Conservation (phyloP, 2,113 vertebrate species). For the Callocephalon fimbriatum region DNA sequence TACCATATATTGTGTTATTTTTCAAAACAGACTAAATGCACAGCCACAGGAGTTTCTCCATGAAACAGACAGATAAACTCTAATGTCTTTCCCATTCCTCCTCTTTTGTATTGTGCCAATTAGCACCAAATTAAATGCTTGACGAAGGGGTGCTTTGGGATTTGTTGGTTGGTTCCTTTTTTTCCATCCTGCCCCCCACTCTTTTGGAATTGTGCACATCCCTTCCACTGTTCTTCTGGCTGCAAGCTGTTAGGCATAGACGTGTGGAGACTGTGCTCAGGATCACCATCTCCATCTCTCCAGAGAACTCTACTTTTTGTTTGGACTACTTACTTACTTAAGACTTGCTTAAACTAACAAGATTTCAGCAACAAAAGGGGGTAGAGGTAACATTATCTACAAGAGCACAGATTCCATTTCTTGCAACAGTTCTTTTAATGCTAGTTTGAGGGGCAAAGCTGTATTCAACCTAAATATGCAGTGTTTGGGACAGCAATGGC, state of each 20-base stretch:
- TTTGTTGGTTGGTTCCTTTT: neutral
- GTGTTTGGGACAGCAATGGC: neutral
- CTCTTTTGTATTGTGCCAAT: neutral
- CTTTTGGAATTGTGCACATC: neutral
- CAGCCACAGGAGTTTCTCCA: neutral
- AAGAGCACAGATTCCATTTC: neutral
- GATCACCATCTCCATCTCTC: neutral
- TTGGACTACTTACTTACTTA: neutral
- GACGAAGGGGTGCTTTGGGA: neutral
- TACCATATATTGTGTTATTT: neutral
- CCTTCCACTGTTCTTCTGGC: neutral
- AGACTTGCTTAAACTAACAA: neutral
- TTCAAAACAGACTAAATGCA: neutral
- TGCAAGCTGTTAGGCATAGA: neutral
- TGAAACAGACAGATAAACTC: neutral
- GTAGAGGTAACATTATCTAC: neutral
- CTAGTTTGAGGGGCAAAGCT: neutral
- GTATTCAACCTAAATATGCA: rapidly evolving
- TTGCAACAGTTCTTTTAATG: neutral
- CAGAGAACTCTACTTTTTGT: neutral
- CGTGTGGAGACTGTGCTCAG: neutral
- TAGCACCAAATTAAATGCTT: neutral
- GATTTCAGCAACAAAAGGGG: neutral
- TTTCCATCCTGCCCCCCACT: neutral
- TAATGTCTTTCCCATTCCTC: neutral